Base-by-base conservation (phyloP, 2,113 vertebrate genomes). In the Menura novaehollandiae region DNA sequence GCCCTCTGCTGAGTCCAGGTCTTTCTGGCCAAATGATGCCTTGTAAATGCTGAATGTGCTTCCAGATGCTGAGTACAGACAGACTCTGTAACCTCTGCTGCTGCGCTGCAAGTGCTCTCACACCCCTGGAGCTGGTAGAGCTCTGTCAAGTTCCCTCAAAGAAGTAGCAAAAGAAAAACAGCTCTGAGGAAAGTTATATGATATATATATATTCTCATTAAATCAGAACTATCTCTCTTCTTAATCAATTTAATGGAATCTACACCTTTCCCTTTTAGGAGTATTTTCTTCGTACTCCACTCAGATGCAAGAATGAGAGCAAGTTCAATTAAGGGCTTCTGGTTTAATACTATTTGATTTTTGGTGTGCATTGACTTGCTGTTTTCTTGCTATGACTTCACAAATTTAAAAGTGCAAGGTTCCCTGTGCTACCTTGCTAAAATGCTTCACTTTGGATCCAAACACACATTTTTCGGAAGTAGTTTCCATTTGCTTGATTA, bases 41-140 rank as follows among this genome's bases (percentile, higher is more conserved):
- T 72, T 47, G 43, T 43, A 62, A 89, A 67, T 59, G 56, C 22
- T 20, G 67, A 80, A 44, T 28, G 27, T 5, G 6, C 71, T 49
- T 76, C 53, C 44, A 30, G 67, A 33, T n/a, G 35, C 22, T 8
- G n/a, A 46, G 37, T 4, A 51, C 51, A 37, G 58, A 83, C 5
- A 20, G 15, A 11, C 23, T n/a, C 11, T 11, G 23, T 56, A 67
- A 8, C 15, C 19, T 21, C 43, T 46, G 51, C 60, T 62, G 39
- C 32, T 0, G 0, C 2, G 24, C 3, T 7, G 14, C 86, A 85
- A 15, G 35, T 10, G 49, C 30, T 64, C 7, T 20, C 24, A 47
- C 5, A n/a, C 17, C 10, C 6, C 44, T 33, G 20, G 49, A 72
- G 35, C 30, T 63, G 30, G 20, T 2, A n/a, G 28, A 66, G 37